Evolutionary conservation across 2,888 invertebrate genomes (phyloP).

Genomic region (Tachina lurida): DNA sequence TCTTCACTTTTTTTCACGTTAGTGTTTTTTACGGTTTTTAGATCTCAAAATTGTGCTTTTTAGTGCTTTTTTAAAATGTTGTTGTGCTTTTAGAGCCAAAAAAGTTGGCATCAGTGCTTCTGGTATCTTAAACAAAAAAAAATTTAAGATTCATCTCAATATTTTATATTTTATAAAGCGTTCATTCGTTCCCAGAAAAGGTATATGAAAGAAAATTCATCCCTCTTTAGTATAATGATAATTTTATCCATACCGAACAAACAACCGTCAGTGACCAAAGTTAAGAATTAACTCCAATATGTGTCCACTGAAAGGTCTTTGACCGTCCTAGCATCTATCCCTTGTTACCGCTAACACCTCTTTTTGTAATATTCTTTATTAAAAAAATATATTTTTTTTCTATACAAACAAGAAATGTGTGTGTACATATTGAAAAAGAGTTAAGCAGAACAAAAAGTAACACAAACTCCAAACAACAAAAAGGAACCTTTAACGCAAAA

Average conservation of each 20-base stretch:
- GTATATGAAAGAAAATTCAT: no score
- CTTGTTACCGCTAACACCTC: not conserved
- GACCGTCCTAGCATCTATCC: not conserved
- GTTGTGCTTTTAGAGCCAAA: no score
- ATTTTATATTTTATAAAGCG: no score
- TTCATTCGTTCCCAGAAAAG: no score
- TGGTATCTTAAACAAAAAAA: no score
- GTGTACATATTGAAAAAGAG: conserved; percentile 24
- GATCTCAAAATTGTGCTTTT: no score
- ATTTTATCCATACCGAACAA: not conserved
- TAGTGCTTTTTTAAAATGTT: no score
- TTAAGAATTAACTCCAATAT: not conserved
- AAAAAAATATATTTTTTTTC: conserved; percentile 8
- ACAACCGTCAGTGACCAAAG: not conserved
- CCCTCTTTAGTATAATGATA: no score
- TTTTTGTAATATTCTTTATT: conserved; percentile 11
- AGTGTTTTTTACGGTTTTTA: no score
- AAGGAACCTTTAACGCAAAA: conserved; percentile 45
- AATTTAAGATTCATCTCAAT: no score
- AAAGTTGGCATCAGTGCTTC: no score
- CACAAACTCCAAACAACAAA: conserved; percentile 8
- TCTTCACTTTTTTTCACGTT: no score
- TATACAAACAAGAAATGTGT: not conserved
- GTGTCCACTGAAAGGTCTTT: not conserved
- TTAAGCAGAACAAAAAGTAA: conserved; percentile 35